Percentiles rank a stretch among this genome's conserved stretches.
These are phyloP conservation scores for Caloenas nicobarica DNA, from an alignment of 2,113 vertebrate species.

Conservation along the genomic window DNA sequence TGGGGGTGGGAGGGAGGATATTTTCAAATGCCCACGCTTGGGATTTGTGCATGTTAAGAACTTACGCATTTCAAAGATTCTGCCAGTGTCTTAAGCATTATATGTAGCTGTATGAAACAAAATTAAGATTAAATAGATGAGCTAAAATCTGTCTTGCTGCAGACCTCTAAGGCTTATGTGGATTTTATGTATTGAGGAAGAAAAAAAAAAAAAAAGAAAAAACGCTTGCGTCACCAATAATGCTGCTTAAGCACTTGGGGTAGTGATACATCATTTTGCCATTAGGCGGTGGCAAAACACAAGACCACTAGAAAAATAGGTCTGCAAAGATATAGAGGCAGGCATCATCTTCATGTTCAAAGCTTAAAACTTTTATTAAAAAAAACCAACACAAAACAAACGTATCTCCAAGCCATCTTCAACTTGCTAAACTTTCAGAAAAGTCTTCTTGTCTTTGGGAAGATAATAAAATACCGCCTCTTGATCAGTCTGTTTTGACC, in stretches of 20 bases:
- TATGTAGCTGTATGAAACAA: conserved; percentile 46
- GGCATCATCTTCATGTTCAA: background rate
- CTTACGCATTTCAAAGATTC: background rate
- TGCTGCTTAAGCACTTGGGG: background rate
- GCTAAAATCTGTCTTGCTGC: conserved; percentile 22
- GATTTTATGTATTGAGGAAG: background rate
- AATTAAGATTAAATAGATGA: conserved; percentile 15
- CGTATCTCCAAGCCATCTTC: background rate
- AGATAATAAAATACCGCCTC: background rate
- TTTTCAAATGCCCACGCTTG: background rate
- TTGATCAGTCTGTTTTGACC: background rate
- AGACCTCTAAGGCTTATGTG: conserved; percentile 2
- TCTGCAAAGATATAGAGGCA: background rate
- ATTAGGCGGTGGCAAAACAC: background rate
- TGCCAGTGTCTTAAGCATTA: background rate
- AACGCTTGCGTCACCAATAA: background rate
- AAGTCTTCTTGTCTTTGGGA: background rate
- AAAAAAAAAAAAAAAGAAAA: background rate
- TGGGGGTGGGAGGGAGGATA: background rate
- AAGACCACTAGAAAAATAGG: background rate
- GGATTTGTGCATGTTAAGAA: background rate
- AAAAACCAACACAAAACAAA: too few relatives aligned
- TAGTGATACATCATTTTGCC: background rate
- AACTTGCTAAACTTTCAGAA: background rate
- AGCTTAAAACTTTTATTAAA: background rate